Evolutionary conservation across 2,113 vertebrate species (phyloP).

Genomic region (Scytalopus superciliaris): DNA sequence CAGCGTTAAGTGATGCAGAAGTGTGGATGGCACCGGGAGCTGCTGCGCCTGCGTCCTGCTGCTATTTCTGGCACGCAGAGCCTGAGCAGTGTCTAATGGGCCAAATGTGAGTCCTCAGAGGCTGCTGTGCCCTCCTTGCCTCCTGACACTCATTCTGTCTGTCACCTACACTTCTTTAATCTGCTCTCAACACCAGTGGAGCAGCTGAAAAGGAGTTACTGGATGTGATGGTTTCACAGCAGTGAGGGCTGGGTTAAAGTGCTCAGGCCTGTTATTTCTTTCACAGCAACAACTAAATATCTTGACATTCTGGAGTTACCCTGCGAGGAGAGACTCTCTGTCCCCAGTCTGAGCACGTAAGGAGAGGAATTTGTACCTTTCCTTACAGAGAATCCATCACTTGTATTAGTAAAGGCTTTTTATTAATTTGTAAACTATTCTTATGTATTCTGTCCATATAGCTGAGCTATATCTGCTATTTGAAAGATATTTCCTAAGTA

Average conservation of each 20-base stretch:
- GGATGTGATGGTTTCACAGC: not conserved
- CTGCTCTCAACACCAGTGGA: not conserved
- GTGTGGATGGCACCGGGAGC: not conserved
- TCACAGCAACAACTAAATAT: not conserved
- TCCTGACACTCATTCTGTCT: not conserved
- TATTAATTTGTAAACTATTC: too few species aligned
- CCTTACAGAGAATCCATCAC: too few species aligned
- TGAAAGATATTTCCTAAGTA: too few species aligned
- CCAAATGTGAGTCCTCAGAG: slow-evolving; percentile 15
- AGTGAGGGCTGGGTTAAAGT: not conserved
- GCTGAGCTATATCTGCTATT: too few species aligned
- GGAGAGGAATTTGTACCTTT: not conserved
- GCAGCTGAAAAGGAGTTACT: not conserved
- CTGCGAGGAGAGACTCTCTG: not conserved
- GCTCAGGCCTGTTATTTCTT: not conserved
- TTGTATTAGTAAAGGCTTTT: too few species aligned
- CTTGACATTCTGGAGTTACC: not conserved
- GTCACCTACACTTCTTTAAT: not conserved
- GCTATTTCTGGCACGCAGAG: slow-evolving; percentile 8
- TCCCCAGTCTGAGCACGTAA: not conserved
- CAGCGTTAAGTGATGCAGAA: not conserved
- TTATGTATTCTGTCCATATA: too few species aligned
- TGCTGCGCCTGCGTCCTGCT: not conserved
- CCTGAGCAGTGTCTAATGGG: not conserved
- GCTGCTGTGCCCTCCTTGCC: not conserved